phyloP scores from a whole-genome alignment of 2,888 invertebrate genomes.

The Euzophera pinguis region DNA sequence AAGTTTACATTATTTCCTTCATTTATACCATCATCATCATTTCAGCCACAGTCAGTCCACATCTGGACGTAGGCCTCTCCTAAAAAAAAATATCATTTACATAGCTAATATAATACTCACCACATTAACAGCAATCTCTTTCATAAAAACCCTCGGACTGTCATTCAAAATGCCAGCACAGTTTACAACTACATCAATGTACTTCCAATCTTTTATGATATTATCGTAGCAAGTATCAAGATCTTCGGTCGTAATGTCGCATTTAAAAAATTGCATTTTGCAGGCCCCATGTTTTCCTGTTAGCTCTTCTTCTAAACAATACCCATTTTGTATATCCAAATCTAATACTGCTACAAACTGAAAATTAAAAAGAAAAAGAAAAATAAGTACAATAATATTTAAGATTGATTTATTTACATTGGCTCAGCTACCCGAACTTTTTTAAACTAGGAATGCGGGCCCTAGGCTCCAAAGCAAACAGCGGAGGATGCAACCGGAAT shows the following conservation, averaged over 20 bases:
- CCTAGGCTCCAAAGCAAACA: no score
- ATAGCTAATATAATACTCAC: conserved; percentile 37
- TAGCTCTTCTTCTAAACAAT: conserved; percentile 34
- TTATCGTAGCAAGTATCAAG: conserved; percentile 37
- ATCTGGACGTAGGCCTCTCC: no score
- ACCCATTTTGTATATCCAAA: conserved; percentile 32
- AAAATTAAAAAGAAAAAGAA: conserved; percentile 13
- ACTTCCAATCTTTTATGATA: conserved; percentile 38
- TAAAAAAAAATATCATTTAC: neutral
- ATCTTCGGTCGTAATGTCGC: conserved; percentile 43
- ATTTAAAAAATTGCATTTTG: conserved; percentile 39
- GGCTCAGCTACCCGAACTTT: no score
- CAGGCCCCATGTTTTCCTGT: conserved; percentile 34
- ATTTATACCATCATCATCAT: no score
- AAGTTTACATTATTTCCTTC: no score
- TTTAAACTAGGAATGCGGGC: no score
- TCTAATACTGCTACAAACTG: conserved; percentile 45
- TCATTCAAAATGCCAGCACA: conserved; percentile 64
- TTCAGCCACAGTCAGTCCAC: no score
- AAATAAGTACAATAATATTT: no score
- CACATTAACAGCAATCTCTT: conserved; percentile 57
- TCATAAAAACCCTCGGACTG: conserved; percentile 42
- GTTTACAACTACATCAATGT: conserved; percentile 58
- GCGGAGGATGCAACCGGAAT: no score
- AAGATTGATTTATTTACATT: no score